Conservation (phyloP, 2,888 invertebrate species). For the Eupeodes luniger region DNA sequence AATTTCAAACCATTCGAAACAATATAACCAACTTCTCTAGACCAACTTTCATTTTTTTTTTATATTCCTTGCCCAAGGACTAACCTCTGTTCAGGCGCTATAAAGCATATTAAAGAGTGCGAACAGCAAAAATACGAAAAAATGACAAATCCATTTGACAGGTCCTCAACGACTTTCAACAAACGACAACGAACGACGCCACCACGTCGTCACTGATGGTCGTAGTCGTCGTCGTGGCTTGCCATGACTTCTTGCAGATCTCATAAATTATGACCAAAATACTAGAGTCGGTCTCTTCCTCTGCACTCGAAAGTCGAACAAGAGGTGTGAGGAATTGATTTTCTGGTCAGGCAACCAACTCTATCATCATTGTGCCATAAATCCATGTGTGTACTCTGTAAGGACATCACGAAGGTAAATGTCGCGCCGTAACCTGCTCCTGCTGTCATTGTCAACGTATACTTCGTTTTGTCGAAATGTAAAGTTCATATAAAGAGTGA, state of each 20-base stretch:
- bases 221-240: background rate
- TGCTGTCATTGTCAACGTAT: slow-evolving; percentile 50
- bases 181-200: background rate
- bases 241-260: slow-evolving; percentile 55
- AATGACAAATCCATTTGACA: slow-evolving; percentile 54
- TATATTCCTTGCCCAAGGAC: slow-evolving; percentile 17
- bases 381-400: slow-evolving; percentile 42
- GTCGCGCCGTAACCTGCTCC: slow-evolving; percentile 39
- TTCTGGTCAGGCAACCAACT: slow-evolving; percentile 45
- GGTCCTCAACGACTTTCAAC: slow-evolving; percentile 19
- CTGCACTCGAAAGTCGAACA: slow-evolving; percentile 8
- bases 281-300: slow-evolving; percentile 15
- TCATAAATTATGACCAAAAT: slow-evolving; percentile 64
- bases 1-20: slow-evolving; percentile 40
- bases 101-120: slow-evolving; percentile 19
- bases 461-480: slow-evolving; percentile 38
- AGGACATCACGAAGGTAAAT: slow-evolving; percentile 49
- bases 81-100: slow-evolving; percentile 1
- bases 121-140: background rate
- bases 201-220: background rate
- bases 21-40: slow-evolving; percentile 41
- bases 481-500: slow-evolving; percentile 47
- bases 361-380: slow-evolving; percentile 60
- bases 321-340: slow-evolving; percentile 52
- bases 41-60: background rate